A percentile compares a stretch with the other conserved stretches of the same genome.
These are phyloP conservation scores for Cebus imitator DNA, from an alignment of 2,113 vertebrate genomes.

Conservation along the genomic window DNA sequence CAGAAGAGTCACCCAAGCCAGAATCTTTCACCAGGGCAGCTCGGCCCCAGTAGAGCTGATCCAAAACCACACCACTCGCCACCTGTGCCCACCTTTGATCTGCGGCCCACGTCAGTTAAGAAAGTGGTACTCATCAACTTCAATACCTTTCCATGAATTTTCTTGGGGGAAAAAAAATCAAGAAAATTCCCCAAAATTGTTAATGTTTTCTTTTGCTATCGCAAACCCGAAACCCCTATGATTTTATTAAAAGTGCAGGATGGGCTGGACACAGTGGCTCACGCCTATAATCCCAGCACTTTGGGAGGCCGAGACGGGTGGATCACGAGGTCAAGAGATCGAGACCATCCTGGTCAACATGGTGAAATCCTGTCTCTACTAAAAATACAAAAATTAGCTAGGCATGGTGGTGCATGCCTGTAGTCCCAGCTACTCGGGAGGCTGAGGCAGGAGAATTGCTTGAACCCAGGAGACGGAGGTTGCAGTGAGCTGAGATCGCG, in stretches of 20 bases:
- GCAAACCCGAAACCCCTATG: not conserved
- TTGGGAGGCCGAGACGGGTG: too few relatives aligned
- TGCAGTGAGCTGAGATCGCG: too few relatives aligned
- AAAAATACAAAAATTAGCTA: too few relatives aligned
- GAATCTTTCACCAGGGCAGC: not conserved
- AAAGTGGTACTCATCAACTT: accelerated
- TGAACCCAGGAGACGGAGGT: too few relatives aligned
- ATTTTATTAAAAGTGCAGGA: not conserved
- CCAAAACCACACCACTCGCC: not conserved
- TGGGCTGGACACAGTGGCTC: too few relatives aligned
- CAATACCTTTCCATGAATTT: not conserved
- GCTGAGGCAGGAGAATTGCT: too few relatives aligned
- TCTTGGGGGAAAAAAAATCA: not conserved
- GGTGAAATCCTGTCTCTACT: too few relatives aligned
- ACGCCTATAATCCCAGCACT: too few relatives aligned
- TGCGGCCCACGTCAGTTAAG: not conserved
- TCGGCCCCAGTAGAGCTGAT: not conserved
- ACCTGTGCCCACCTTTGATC: accelerated
- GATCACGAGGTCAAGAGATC: too few relatives aligned
- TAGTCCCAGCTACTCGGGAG: too few relatives aligned
- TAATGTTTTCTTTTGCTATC: not conserved
- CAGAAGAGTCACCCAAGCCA: not conserved
- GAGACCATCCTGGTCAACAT: too few relatives aligned
- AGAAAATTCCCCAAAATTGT: not conserved
- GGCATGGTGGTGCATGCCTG: too few relatives aligned